A percentile compares a stretch with the other conserved stretches of the same genome.
Evolutionary conservation across 2,888 invertebrate genomes (phyloP).

Genomic region (Lumbricus terrestris): DNA sequence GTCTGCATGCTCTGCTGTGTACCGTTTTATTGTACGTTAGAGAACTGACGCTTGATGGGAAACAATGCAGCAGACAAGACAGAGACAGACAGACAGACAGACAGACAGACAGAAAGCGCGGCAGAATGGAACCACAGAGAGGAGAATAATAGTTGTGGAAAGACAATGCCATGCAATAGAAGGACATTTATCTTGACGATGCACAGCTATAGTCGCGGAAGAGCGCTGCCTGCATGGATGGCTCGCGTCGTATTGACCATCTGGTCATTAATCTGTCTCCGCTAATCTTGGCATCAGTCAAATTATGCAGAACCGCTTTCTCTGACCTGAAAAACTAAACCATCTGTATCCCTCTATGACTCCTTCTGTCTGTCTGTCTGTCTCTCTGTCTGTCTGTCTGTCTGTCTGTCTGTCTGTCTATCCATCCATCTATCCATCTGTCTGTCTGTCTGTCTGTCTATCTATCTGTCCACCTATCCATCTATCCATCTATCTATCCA

Average conservation of each 20-base stretch:
- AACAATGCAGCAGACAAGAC: not conserved
- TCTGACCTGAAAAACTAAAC: not conserved
- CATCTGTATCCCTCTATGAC: not conserved
- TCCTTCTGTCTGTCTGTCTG: too few relatives aligned
- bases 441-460: too few relatives aligned
- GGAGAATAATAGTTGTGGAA: not conserved
- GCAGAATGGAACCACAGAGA: not conserved
- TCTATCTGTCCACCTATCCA: too few relatives aligned
- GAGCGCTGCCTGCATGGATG: too few relatives aligned
- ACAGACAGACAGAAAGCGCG: not conserved
- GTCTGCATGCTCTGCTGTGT: not conserved
- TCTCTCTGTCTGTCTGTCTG: too few relatives aligned
- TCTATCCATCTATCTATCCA: too few relatives aligned
- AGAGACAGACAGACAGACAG: not conserved
- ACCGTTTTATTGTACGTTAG: not conserved
- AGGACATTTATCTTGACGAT: not conserved
- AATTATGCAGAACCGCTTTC: not conserved
- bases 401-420: too few relatives aligned
- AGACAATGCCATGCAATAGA: not conserved
- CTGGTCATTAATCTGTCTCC: not conserved
- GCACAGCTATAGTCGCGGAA: not conserved
- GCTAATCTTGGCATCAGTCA: not conserved
- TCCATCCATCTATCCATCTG: too few relatives aligned
- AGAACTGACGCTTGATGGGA: not conserved
- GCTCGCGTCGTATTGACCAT: not conserved